phyloP scores from a whole-genome alignment of 2,888 invertebrate species.

The Tuta absoluta region DNA sequence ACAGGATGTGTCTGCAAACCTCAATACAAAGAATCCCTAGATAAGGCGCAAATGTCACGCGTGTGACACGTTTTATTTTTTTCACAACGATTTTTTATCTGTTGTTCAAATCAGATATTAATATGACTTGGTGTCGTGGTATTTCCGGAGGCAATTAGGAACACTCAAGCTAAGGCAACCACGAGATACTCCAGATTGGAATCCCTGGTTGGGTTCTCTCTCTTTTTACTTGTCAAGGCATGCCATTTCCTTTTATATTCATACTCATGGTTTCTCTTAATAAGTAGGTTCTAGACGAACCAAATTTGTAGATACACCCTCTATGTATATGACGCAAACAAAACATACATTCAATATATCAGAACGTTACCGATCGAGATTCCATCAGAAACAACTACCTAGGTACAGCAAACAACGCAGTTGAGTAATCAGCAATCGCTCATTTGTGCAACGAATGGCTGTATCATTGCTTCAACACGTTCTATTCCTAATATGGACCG shows the following conservation, averaged over 20 bases:
- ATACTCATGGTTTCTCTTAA: too few relatives aligned
- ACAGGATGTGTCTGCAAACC: too few relatives aligned
- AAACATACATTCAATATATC: slow-evolving; percentile 10
- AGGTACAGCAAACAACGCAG: background rate
- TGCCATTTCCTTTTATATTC: too few relatives aligned
- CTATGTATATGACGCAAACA: slow-evolving; percentile 11
- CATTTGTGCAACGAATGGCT: slow-evolving; percentile 19
- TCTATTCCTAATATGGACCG: background rate
- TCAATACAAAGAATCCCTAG: too few relatives aligned
- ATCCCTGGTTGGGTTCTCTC: too few relatives aligned
- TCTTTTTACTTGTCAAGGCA: too few relatives aligned
- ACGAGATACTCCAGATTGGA: too few relatives aligned
- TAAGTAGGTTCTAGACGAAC: too few relatives aligned
- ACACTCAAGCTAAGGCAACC: too few relatives aligned
- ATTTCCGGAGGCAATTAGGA: background rate
- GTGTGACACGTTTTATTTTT: background rate
- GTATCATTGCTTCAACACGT: slow-evolving; percentile 5
- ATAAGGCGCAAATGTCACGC: too few relatives aligned
- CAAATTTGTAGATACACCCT: too few relatives aligned
- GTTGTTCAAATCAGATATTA: background rate
- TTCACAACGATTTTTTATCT: background rate
- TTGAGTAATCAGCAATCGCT: slow-evolving; percentile 10
- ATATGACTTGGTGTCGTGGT: background rate
- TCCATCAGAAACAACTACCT: slow-evolving; percentile 11
- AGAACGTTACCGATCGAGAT: slow-evolving; percentile 15